Base-by-base conservation (phyloP, 2,797 vertebrate species). In the Poecilia wingei region DNA sequence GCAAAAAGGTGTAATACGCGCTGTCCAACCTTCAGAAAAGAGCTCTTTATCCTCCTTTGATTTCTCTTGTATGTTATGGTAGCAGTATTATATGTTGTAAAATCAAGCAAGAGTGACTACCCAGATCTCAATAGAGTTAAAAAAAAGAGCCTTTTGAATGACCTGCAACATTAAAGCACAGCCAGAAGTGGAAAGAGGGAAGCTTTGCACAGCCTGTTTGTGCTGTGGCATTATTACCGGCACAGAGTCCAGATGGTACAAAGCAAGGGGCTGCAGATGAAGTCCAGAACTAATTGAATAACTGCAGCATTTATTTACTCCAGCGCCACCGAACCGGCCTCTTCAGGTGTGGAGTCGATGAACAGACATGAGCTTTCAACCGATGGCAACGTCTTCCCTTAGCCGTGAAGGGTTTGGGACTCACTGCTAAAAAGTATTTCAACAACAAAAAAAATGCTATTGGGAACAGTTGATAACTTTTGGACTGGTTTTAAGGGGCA, bases 211-310 rank as follows among this genome's bases (percentile, higher is more conserved):
- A 28, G 51, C 49, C 22, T 74, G 77, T 55, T 74, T 85, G 69
- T 71, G 69, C 39, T 74, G 64, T 68, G 16, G 16, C 16, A 70
- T 72, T 43, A 46, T 80, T 68, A 80, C 70, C 82, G 18, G 47
- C 61, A 46, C 33, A 28, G 47, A 41, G 70, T 28, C 59, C 59
- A 79, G 77, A 78, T 20, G 16, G n/a, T 78, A 45, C 36, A 39
- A 43, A 82, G 76, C 33, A 51, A 80, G 41, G 77, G 61, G 25
- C 46, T 72, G 36, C 55, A 76, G 49, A 76, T 76, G 59, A 78
- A 79, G 69, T 69, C 69, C 69, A 33, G 28, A n/a, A 80, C 76
- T 72, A 74, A 71, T 12, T 79, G 55, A 76, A 82, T 59, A 79
- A 71, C 31, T 46, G 57, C 41, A 75, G 46, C 51, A 49, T 80